Conservation (phyloP, 2,113 vertebrate species). For the Setophaga petechia region DNA sequence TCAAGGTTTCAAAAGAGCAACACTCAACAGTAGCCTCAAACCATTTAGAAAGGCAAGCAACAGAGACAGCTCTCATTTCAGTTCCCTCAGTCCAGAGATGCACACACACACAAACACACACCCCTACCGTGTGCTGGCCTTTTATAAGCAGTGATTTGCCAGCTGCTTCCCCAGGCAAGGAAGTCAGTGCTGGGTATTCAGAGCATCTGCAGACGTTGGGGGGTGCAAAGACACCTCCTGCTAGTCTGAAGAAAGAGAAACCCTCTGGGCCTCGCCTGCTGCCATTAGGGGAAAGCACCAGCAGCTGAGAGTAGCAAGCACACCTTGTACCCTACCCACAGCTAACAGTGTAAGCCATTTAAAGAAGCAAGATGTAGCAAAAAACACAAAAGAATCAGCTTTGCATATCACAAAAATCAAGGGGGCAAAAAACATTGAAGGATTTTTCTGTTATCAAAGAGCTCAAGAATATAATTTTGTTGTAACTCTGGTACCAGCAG, state of each 20-base stretch:
- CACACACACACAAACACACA: not conserved
- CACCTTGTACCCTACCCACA: not conserved
- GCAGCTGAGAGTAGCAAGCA: not conserved
- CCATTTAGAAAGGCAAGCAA: not conserved
- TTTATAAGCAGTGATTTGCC: not conserved
- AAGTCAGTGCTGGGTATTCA: not conserved
- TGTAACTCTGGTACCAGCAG: not conserved
- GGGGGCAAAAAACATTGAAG: not conserved
- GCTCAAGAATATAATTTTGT: not conserved
- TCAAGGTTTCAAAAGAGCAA: not conserved
- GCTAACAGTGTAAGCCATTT: not conserved
- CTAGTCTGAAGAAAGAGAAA: not conserved
- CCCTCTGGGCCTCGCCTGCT: not conserved
- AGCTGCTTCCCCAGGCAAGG: constrained; percentile 18
- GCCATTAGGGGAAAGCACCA: not conserved
- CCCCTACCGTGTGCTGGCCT: not conserved
- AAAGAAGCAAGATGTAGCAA: not conserved
- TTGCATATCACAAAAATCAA: not conserved
- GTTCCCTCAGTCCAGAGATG: not conserved
- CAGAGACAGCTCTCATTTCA: not conserved
- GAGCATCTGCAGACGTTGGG: not conserved
- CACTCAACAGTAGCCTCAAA: not conserved
- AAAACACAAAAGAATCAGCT: not conserved
- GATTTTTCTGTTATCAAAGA: not conserved
- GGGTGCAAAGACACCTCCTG: not conserved